A percentile compares a stretch with the other conserved stretches of the same genome.
phyloP scores from a whole-genome alignment of 2,797 vertebrate genomes.

The Oreortyx pictus region DNA sequence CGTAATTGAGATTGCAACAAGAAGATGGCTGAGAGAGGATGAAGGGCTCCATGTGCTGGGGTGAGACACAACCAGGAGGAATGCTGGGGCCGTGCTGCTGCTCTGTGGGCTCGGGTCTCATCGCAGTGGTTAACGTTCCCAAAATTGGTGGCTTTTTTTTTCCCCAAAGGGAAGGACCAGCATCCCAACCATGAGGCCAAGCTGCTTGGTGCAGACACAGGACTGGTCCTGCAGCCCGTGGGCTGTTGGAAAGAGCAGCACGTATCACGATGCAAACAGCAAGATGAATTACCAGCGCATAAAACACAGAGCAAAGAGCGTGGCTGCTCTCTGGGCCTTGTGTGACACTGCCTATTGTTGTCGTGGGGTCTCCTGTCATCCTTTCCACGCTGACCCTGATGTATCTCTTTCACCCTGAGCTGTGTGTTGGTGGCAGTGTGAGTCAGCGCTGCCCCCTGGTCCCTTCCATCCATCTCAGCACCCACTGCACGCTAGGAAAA shows the following conservation, averaged over 20 bases:
- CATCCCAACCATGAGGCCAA: background rate
- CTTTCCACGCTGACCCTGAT: background rate
- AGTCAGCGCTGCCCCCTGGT: background rate
- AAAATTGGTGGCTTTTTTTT: background rate
- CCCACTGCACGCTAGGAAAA: background rate
- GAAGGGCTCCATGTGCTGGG: fast-evolving
- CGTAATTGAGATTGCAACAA: background rate
- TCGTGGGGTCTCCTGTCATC: background rate
- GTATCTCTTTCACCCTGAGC: background rate
- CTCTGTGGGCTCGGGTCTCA: background rate
- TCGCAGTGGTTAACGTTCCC: fast-evolving
- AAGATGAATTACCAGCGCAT: fast-evolving
- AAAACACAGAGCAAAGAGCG: fast-evolving
- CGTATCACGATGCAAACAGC: background rate
- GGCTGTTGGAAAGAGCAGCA: background rate
- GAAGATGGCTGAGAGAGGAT: background rate
- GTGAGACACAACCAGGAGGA: fast-evolving
- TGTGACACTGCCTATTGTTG: background rate
- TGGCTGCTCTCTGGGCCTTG: background rate
- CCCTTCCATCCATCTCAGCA: background rate
- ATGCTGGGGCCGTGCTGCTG: fast-evolving
- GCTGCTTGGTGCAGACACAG: fast-evolving
- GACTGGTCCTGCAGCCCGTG: fast-evolving
- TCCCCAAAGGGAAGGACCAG: fast-evolving
- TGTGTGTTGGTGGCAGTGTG: background rate